Evolutionary conservation across 2,888 invertebrate species (phyloP), one percentile per base, ranked within the genome.

Genomic region (Acleris cristana): DNA sequence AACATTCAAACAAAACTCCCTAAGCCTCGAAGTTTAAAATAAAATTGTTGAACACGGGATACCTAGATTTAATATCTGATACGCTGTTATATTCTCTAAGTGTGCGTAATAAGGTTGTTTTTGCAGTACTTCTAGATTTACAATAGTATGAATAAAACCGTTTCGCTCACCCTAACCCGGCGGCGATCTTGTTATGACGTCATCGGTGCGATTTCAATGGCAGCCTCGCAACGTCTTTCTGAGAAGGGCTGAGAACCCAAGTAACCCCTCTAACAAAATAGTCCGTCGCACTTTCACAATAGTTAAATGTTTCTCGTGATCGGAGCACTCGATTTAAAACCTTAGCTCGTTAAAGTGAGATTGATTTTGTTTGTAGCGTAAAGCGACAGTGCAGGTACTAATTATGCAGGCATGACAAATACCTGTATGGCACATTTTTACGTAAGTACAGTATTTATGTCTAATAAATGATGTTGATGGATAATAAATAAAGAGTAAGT

Each of bases 231-330:
- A 66, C 52, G 56, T 57, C 66, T 53, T 66, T 66, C 62, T 66
- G 51, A 66, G 62, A 66, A 66, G 62, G 66, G 66, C 62, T 53
- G 62, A 26, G 66, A 61, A 51, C 55, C 49, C 49, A 51, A 61
- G 61, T 57, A 66, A 57, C 66, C 66, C 61, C 66, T 66, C 56
- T 61, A 61, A 56, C 56, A 52, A 61, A 56, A 56, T 61, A 55
- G 66, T 55, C 44, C 55, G 60, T 61, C 60, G 26, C 57, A 60
- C 49, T 60, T 51, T 44, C 40, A 65, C 55, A 55, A 56, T 64
- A 56, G 56, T 44, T 55, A 18, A 30, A 53, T 16, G 8, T 8
- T 30, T 34, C 7, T 49, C 40, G 26, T 18, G 34, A 10, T 10
- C 48, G n/a, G 18, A n/a, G 7, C 56, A 56, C 49, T 34, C 60